These are phyloP conservation scores for Globodera rostochiensis DNA, from an alignment of 1,140 invertebrate species.

Conservation along the genomic window DNA sequence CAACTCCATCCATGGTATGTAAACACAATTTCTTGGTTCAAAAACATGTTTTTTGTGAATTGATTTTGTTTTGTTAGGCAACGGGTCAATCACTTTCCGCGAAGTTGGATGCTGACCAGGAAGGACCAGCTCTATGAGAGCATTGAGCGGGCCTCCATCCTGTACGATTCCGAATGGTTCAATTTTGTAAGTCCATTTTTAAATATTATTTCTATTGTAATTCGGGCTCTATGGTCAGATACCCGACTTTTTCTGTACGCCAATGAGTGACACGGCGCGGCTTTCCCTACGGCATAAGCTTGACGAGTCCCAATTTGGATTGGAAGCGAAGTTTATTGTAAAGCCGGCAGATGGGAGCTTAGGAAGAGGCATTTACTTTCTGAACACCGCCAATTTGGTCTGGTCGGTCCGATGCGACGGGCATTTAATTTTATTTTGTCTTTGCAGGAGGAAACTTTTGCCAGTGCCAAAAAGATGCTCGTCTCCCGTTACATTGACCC, in stretches of 20 bases:
- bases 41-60: not conserved
- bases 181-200: slow-evolving; percentile 46
- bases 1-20: slow-evolving; percentile 44
- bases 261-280: slow-evolving; percentile 38
- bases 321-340: slow-evolving; percentile 51
- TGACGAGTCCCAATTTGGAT: slow-evolving; percentile 23
- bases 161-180: slow-evolving; percentile 43
- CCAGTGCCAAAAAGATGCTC: slow-evolving; percentile 42
- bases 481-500: slow-evolving; percentile 82
- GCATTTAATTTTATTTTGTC: not conserved
- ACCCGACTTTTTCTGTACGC: slow-evolving; percentile 60
- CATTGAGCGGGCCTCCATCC: slow-evolving; percentile 37
- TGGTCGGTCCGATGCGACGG: slow-evolving; percentile 31
- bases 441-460: slow-evolving; percentile 55
- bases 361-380: slow-evolving; percentile 58
- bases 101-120: slow-evolving; percentile 42
- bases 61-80: slow-evolving; percentile 39
- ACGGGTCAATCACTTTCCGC: slow-evolving; percentile 51
- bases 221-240: slow-evolving; percentile 43
- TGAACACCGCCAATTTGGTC: slow-evolving; percentile 37
- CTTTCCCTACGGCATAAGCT: slow-evolving; percentile 31
- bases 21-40: not conserved
- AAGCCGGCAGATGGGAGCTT: slow-evolving; percentile 56
- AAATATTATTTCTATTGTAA: not conserved
- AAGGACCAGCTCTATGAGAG: slow-evolving; percentile 49